A percentile compares a stretch with the other conserved stretches of the same genome.
These are phyloP conservation scores for Petroica traversi DNA, from an alignment of 2,113 vertebrate species.

Conservation along the genomic window DNA sequence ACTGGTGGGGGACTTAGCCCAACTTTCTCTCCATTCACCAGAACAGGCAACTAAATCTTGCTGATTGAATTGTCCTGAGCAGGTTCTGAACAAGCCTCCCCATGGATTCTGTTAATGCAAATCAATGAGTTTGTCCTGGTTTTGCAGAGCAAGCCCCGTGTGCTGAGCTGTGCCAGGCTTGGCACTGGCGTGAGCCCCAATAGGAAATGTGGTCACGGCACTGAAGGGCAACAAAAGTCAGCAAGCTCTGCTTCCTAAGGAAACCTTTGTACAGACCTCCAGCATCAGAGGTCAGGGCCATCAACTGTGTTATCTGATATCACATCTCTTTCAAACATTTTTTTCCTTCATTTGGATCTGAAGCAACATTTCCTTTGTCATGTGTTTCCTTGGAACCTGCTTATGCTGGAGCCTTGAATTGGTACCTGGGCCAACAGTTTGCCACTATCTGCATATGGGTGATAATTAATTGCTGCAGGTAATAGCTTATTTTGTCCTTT, in stretches of 20 bases:
- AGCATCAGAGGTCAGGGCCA: background rate
- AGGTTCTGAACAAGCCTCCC: background rate
- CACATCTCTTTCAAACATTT: background rate
- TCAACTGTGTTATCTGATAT: background rate
- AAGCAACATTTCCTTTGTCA: background rate
- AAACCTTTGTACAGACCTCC: background rate
- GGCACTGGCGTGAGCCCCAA: accelerated
- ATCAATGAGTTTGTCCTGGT: background rate
- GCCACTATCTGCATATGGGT: background rate
- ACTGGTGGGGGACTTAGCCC: background rate
- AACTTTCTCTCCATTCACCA: background rate
- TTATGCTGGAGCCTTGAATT: background rate
- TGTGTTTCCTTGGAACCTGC: background rate
- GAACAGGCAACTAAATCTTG: background rate
- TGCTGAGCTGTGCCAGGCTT: background rate
- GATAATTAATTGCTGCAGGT: background rate
- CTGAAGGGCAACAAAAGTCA: background rate
- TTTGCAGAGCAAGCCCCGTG: accelerated
- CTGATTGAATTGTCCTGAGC: background rate
- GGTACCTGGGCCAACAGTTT: background rate
- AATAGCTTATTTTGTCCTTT: background rate
- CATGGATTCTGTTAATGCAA: background rate
- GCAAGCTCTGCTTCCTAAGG: background rate
- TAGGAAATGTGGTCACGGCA: background rate
- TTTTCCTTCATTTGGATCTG: background rate